These are phyloP conservation scores for Eciton burchellii DNA, from an alignment of 1,140 invertebrate genomes.

Conservation along the genomic window DNA sequence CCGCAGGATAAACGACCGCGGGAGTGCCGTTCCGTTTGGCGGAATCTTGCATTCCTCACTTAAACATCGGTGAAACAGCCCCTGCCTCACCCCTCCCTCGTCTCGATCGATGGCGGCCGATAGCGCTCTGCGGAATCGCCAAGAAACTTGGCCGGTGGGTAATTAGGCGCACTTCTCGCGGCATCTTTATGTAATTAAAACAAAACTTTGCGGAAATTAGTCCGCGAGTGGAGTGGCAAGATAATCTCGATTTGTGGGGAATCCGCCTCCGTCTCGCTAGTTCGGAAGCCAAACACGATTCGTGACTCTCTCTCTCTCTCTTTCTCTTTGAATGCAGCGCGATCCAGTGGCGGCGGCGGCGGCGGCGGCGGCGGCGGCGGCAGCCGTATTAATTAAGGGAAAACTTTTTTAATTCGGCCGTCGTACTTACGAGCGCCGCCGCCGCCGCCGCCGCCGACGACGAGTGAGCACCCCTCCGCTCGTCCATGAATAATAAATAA, in stretches of 20 bases:
- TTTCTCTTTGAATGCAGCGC: constrained; percentile 41
- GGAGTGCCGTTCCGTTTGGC: constrained; percentile 31
- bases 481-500: constrained; percentile 75
- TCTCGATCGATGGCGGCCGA: constrained; percentile 33
- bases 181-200: constrained; percentile 61
- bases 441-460: constrained; percentile 29
- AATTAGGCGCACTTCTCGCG: constrained; percentile 54
- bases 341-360: constrained; percentile 23
- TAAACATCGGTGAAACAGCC: constrained; percentile 34
- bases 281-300: constrained; percentile 51
- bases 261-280: not conserved
- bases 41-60: constrained; percentile 37
- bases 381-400: constrained; percentile 73
- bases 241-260: constrained; percentile 54
- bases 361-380: not conserved
- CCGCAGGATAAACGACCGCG: constrained; percentile 37
- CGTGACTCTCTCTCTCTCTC: constrained; percentile 2
- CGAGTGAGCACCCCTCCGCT: not conserved
- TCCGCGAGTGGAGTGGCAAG: constrained; percentile 8
- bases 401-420: constrained; percentile 76
- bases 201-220: constrained; percentile 45
- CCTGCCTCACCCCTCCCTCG: no score
- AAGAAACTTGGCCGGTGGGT: constrained; percentile 23
- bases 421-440: constrained; percentile 54
- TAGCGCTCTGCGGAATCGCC: constrained; percentile 3